A percentile compares a stretch with the other conserved stretches of the same genome.
Conservation (phyloP, 2,888 invertebrate genomes). For the Aricia artaxerxes region DNA sequence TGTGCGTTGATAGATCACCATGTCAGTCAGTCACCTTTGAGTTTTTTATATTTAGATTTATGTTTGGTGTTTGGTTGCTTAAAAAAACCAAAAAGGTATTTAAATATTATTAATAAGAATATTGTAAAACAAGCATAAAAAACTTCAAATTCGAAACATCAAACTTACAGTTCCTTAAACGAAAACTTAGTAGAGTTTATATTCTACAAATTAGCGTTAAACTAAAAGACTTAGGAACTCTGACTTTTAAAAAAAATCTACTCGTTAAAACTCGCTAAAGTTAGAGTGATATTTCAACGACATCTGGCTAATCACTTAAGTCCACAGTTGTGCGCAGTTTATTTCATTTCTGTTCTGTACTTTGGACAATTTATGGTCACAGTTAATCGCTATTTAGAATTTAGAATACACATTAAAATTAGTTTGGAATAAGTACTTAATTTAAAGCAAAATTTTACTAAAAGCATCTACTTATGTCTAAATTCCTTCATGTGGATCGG, state of each 20-base stretch:
- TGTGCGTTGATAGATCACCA: no score
- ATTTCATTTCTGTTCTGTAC: neutral
- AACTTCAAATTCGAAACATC: neutral
- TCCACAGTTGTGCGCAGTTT: neutral
- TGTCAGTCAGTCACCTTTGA: no score
- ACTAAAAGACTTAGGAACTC: neutral
- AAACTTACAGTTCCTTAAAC: neutral
- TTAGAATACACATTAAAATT: neutral
- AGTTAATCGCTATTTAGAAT: neutral
- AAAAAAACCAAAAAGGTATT: no score
- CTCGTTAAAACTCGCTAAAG: neutral
- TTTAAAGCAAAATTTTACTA: no score
- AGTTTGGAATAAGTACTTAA: neutral
- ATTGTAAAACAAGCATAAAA: neutral
- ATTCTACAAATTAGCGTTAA: neutral
- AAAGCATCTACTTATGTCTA: no score
- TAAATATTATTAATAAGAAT: no score
- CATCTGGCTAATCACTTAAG: slow-evolving; percentile 7
- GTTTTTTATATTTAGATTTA: no score
- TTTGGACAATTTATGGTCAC: neutral
- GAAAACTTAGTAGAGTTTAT: neutral
- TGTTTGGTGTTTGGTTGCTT: no score
- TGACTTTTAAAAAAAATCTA: no score
- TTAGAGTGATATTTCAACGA: neutral
- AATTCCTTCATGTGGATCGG: neutral